phyloP scores from a whole-genome alignment of 1,140 invertebrate genomes.

The Lanistes nyassanus region DNA sequence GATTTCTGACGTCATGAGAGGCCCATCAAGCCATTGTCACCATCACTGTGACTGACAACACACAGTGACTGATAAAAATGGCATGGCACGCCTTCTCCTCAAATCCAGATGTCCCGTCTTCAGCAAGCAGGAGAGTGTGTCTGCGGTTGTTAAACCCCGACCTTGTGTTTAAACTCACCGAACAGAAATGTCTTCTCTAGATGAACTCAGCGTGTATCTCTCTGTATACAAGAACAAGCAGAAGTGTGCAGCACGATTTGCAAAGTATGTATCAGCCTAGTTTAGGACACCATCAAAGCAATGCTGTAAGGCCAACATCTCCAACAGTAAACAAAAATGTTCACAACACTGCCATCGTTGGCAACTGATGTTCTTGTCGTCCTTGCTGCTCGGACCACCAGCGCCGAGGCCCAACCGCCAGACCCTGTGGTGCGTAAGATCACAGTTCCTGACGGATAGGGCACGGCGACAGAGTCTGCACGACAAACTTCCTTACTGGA shows the following conservation, averaged over 20 bases:
- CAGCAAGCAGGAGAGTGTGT: conserved; percentile 2
- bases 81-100: conserved; percentile 28
- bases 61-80: conserved; percentile 36
- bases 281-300: no score
- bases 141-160: no score
- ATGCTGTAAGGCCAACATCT: no score
- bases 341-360: not conserved
- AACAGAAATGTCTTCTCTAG: no score
- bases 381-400: not conserved
- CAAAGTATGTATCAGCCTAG: no score
- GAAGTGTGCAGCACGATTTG: not conserved
- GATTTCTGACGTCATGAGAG: conserved; percentile 21
- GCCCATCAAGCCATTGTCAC: conserved; percentile 25
- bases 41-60: conserved; percentile 24
- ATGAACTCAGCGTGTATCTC: not conserved
- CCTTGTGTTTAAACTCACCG: no score
- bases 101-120: not conserved
- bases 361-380: no score
- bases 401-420: conserved; percentile 24
- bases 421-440: conserved; percentile 17
- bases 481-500: no score
- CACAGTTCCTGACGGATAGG: conserved; percentile 35
- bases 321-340: no score
- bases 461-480: conserved; percentile 11
- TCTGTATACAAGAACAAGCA: not conserved